Base-by-base conservation (phyloP, 2,797 vertebrate species). In the Paratrypauchen microcephalus region DNA sequence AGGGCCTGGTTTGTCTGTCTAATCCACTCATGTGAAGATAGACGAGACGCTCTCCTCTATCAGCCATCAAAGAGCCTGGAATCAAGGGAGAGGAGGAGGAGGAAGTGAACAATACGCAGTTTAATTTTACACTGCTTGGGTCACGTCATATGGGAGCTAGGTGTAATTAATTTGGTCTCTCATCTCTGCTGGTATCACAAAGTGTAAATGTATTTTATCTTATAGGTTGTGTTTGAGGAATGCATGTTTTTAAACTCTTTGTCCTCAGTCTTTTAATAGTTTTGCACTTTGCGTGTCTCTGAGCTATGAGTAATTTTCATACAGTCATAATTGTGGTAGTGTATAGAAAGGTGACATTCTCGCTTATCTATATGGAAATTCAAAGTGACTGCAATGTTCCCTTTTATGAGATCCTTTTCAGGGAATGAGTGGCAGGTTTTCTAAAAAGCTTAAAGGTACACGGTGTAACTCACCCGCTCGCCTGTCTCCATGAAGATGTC, bases 1-100 rank as follows among this genome's bases (percentile, higher is more conserved):
- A 69, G 73, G 82, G 78, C 79, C 79, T 67, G 11, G 76, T 70
- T 73, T 75, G 79, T 84, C 76, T 75, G 58, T 74, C 72, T 71
- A 70, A 86, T 80, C 70, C 41, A 64, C 68, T 78, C 68, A 54
- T 69, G 67, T 79, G 39, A 58, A 63, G 48, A 70, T 41, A 63
- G 70, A 60, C 45, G 41, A 74, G 52, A 23, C 68, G 48, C 71
- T 70, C 66, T 72, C 70, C 77, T 18, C 71, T 55, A 65, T 50
- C 65, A 72, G 70, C 52, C 69, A 69, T 73, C 60, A 70, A 26
- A 76, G 68, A 61, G 18, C 58, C 26, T 62, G n/a, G 65, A 47
- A 72, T 52, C 47, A 59, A 28, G 39, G 48, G 26, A 60, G 56
- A 26, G 61, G 23, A 23, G 32, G 23, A 23, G 32, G 60, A 47